These are phyloP conservation scores for Caenorhabditis virilis DNA, from an alignment of 2,888 invertebrate species.

Conservation along the genomic window DNA sequence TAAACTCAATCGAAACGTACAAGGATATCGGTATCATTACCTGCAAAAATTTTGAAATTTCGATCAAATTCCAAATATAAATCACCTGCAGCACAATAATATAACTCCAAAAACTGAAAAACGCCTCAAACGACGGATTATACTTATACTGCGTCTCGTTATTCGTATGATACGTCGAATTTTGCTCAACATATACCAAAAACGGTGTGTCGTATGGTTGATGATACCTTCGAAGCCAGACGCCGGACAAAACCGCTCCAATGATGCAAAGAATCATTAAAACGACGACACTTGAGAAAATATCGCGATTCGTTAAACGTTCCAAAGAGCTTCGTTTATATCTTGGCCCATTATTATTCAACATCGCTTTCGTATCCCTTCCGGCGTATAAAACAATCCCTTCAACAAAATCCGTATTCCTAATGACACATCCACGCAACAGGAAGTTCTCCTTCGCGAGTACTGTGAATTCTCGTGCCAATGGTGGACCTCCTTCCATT, in stretches of 20 bases:
- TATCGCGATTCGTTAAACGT: constrained; percentile 73
- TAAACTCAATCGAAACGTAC: constrained; percentile 93
- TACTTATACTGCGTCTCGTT: constrained; percentile 26
- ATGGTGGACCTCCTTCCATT: constrained; percentile 74
- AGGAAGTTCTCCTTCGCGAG: constrained; percentile 79
- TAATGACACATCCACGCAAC: constrained; percentile 87
- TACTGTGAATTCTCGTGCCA: constrained; percentile 71
- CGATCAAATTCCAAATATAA: not conserved
- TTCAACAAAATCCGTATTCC: constrained; percentile 94
- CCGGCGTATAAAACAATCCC: constrained; percentile 94
- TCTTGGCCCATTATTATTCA: constrained; percentile 92
- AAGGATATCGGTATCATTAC: constrained; percentile 94
- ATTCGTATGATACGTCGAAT: constrained; percentile 22
- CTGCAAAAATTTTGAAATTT: constrained; percentile 70
- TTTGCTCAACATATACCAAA: constrained; percentile 32
- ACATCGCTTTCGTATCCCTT: constrained; percentile 92
- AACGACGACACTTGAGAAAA: constrained; percentile 74
- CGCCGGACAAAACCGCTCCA: constrained; percentile 78
- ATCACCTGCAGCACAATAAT: constrained; percentile 87
- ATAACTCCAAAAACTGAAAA: constrained; percentile 91
- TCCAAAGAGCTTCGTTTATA: constrained; percentile 75
- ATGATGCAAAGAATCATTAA: constrained; percentile 85
- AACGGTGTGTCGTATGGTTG: constrained; percentile 40
- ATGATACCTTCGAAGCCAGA: constrained; percentile 35
- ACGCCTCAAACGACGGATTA: constrained; percentile 75